Conservation (phyloP, 2,113 vertebrate species). For the Syngnathus typhle region DNA sequence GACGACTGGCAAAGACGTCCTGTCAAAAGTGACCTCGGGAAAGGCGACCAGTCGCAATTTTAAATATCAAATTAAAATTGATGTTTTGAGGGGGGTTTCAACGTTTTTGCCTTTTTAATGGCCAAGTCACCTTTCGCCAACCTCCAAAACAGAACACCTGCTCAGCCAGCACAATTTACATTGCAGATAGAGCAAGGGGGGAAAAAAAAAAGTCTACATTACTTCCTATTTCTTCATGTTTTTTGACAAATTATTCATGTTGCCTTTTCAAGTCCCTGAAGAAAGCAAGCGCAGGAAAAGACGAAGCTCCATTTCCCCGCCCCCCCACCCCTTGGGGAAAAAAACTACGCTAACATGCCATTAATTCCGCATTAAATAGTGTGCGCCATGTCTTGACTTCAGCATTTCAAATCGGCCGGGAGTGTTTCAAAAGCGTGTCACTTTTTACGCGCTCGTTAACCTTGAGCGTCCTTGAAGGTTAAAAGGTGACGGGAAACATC, state of each 20-base stretch:
- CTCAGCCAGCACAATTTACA: conserved; percentile 48
- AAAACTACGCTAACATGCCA: conserved; percentile 45
- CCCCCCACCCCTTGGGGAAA: conserved; percentile 54
- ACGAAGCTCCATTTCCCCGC: conserved; percentile 66
- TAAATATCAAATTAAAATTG: too few species aligned
- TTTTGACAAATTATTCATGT: conserved; percentile 69
- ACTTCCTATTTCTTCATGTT: conserved; percentile 54
- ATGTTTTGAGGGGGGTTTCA: too few species aligned
- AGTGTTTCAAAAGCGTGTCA: not conserved
- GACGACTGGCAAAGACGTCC: too few species aligned
- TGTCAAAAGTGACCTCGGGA: too few species aligned
- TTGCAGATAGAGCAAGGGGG: conserved; percentile 35
- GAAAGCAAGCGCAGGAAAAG: conserved; percentile 52
- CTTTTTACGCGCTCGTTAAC: conserved; percentile 22
- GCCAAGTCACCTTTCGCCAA: conserved; percentile 16
- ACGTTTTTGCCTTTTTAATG: not conserved
- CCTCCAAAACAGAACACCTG: conserved; percentile 35
- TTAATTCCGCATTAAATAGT: conserved; percentile 51
- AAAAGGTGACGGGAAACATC: conserved; percentile 62
- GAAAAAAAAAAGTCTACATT: conserved; percentile 40
- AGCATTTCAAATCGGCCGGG: not conserved
- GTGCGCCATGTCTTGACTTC: conserved; percentile 22
- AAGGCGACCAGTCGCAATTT: too few species aligned
- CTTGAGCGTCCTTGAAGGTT: conserved; percentile 51
- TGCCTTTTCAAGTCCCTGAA: conserved; percentile 53